Percentiles rank a stretch among this genome's conserved stretches.
phyloP scores from a whole-genome alignment of 2,888 invertebrate species.

The Drosophila paranaensis region DNA sequence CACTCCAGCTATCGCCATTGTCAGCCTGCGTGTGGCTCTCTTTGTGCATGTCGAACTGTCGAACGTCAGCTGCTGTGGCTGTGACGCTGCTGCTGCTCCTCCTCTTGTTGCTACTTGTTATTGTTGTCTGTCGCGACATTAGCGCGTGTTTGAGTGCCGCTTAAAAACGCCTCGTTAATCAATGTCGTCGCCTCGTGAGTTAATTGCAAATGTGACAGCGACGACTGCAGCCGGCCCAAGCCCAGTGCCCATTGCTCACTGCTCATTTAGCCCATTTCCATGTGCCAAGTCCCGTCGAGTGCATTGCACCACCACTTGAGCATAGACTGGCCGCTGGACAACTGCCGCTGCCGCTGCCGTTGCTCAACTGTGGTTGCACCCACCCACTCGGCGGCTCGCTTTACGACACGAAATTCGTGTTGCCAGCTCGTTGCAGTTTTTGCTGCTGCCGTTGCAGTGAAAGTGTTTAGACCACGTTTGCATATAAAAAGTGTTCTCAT shows the following conservation, averaged over 20 bases:
- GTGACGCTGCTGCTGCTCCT: conserved; percentile 8
- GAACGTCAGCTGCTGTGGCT: conserved; percentile 35
- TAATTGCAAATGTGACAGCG: conserved; percentile 46
- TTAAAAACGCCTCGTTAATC: conserved; percentile 76
- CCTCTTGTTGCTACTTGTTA: conserved; percentile 12
- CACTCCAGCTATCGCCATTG: conserved; percentile 32
- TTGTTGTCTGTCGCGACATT: conserved; percentile 51
- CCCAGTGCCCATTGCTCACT: conserved; percentile 23
- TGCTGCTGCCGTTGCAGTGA: conserved; percentile 44
- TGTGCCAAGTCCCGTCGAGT: conserved; percentile 8
- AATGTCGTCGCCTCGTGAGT: conserved; percentile 61
- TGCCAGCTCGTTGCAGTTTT: conserved; percentile 38
- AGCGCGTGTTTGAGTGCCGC: conserved; percentile 69
- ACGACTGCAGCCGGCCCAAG: conserved; percentile 24
- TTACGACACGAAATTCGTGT: conserved; percentile 62
- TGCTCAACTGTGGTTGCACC: conserved; percentile 18
- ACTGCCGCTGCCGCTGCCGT: neutral
- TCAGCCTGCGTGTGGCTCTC: conserved; percentile 29
- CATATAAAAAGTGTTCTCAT: conserved; percentile 56
- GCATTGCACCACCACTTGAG: conserved; percentile 22
- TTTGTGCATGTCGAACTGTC: conserved; percentile 52
- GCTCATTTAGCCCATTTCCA: conserved; percentile 27
- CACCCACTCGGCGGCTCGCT: conserved; percentile 19
- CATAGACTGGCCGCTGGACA: neutral
- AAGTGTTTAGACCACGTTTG: conserved; percentile 59